Evolutionary conservation across 2,888 invertebrate species (phyloP).

Genomic region (Lepidochrysops patricia): DNA sequence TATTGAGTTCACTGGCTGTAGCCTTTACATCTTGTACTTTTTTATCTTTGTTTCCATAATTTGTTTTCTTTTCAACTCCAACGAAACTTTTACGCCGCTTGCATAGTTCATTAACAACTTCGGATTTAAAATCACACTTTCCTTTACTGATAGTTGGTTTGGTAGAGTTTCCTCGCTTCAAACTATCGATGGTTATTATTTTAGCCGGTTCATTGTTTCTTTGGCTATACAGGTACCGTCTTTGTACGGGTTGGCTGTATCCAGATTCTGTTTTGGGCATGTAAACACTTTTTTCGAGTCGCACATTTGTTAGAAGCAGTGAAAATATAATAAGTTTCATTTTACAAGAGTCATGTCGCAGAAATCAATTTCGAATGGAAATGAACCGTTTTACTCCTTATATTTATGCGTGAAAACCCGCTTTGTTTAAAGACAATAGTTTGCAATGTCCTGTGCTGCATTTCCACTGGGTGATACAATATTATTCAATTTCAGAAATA

Average conservation of each 20-base stretch:
- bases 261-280: neutral
- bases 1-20: conserved; percentile 25
- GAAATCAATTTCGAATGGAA: neutral
- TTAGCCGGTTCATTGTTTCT: conserved; percentile 30
- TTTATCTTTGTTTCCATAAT: neutral
- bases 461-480: neutral
- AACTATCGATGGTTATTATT: conserved; percentile 25
- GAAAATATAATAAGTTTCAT: conserved; percentile 40
- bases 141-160: neutral
- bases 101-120: neutral
- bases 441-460: conserved; percentile 45
- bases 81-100: neutral
- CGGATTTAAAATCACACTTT: neutral
- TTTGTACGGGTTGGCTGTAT: neutral
- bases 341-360: conserved; percentile 34
- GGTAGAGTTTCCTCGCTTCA: neutral
- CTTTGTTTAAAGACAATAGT: conserved; percentile 42
- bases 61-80: neutral
- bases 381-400: conserved; percentile 30
- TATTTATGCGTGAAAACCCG: conserved; percentile 48
- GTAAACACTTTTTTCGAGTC: conserved; percentile 30
- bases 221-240: conserved; percentile 36
- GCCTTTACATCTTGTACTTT: neutral
- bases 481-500: neutral
- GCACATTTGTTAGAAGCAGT: conserved; percentile 36